Conservation (phyloP, 1,140 invertebrate genomes). For the Drosophila malerkotliana region DNA sequence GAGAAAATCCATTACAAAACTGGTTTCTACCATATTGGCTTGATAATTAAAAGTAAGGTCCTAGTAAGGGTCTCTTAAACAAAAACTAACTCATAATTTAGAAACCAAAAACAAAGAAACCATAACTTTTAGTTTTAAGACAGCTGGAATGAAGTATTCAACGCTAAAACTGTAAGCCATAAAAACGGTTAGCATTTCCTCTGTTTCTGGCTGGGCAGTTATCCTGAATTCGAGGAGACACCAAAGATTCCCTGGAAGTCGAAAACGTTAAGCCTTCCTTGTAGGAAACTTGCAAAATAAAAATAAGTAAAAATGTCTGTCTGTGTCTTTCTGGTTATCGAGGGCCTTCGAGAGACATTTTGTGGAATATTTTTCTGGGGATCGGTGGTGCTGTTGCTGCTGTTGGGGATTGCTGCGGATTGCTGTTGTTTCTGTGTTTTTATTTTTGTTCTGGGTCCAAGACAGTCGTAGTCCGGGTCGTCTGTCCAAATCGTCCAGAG, state of each 20-base stretch:
- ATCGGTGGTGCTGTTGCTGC: slow-evolving; percentile 6
- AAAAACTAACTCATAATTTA: no score
- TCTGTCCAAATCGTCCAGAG: slow-evolving; percentile 65
- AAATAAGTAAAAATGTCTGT: slow-evolving; percentile 5
- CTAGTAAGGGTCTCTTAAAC: no score
- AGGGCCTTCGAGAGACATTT: slow-evolving; percentile 62
- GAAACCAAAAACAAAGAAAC: neutral
- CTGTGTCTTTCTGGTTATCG: neutral
- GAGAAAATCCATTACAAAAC: neutral
- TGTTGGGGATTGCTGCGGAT: slow-evolving; percentile 1
- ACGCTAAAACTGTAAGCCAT: neutral
- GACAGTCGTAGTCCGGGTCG: slow-evolving; percentile 8
- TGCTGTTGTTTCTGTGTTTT: slow-evolving; percentile 18
- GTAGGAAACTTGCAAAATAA: slow-evolving; percentile 1
- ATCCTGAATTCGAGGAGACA: slow-evolving; percentile 7
- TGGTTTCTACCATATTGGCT: neutral
- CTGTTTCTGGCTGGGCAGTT: neutral
- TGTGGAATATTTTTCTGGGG: slow-evolving; percentile 63
- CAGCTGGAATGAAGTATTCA: neutral
- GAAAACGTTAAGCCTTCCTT: slow-evolving; percentile 20
- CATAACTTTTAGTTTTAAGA: neutral
- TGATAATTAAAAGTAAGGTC: neutral
- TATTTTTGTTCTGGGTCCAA: slow-evolving; percentile 2
- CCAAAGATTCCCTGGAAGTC: slow-evolving; percentile 40
- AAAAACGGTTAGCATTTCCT: neutral